Percentiles rank a stretch among this genome's conserved stretches.
phyloP scores from a whole-genome alignment of 1,140 invertebrate species.

The Pseudoatta argentina region DNA sequence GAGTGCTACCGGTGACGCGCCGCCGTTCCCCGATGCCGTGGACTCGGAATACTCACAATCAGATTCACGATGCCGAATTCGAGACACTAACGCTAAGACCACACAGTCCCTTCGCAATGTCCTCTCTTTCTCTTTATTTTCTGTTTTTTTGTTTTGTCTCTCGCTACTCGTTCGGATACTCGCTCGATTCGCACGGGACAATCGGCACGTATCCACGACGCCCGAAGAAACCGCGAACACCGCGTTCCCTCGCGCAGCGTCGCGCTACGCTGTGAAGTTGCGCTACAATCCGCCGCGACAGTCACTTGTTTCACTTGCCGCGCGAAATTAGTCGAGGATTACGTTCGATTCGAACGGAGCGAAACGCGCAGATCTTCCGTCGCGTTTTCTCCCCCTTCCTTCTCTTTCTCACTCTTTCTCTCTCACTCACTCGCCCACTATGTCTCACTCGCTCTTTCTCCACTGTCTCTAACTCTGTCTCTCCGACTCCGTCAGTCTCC shows the following conservation, averaged over 20 bases:
- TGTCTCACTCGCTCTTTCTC: constrained; percentile 11
- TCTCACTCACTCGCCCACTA: not conserved
- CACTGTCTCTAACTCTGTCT: constrained; percentile 3
- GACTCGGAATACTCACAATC: not conserved
- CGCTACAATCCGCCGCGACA: not conserved
- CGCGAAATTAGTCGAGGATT: constrained; percentile 32
- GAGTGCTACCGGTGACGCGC: constrained; percentile 37
- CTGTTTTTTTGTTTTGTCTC: not conserved
- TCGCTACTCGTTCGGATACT: constrained; percentile 2
- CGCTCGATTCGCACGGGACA: not conserved
- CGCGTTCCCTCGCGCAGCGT: constrained; percentile 5
- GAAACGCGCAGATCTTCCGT: constrained; percentile 39
- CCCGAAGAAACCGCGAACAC: not conserved
- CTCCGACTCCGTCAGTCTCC: not conserved
- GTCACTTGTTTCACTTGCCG: not conserved
- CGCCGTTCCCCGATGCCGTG: not conserved
- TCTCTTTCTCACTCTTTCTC: not conserved
- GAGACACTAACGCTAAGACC: not conserved
- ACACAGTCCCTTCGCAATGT: not conserved
- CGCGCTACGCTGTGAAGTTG: not conserved
- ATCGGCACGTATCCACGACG: not conserved
- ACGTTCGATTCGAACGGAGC: constrained; percentile 24
- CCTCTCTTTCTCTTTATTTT: constrained; percentile 21
- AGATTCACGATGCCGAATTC: constrained; percentile 11
- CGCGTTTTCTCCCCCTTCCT: constrained; percentile 52